Evolutionary conservation across 2,113 vertebrate genomes (phyloP).

Genomic region (Phrynosoma platyrhinos): DNA sequence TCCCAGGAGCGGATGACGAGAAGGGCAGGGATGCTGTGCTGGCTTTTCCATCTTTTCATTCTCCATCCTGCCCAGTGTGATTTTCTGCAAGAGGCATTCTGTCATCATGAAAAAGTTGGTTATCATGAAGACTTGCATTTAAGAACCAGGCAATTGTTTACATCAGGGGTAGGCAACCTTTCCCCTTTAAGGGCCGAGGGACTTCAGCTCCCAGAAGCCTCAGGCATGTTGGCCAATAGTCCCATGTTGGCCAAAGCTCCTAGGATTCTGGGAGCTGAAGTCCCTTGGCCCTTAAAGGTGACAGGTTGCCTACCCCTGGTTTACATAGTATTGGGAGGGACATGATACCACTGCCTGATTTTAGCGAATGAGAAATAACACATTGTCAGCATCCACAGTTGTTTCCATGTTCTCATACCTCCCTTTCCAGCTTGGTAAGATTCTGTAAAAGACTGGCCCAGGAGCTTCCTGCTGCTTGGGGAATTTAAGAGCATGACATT

Average conservation of each 20-base stretch:
- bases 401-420: neutral
- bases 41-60: neutral
- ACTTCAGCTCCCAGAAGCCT: no score
- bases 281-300: no score
- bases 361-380: neutral
- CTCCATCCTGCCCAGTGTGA: neutral
- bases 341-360: neutral
- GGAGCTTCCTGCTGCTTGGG: neutral
- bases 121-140: neutral
- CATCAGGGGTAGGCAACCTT: no score
- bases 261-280: no score
- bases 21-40: slow-evolving; percentile 4
- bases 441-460: neutral
- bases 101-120: neutral
- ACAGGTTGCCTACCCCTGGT: no score
- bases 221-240: no score
- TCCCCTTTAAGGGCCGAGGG: no score
- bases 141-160: neutral
- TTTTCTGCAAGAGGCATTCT: neutral
- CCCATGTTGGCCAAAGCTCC: no score
- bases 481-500: neutral
- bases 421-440: neutral
- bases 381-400: no score
- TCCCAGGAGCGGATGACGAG: neutral
- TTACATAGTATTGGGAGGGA: no score